These are phyloP conservation scores for Mormyrus proboscirostris DNA, from an alignment of 2,797 vertebrate genomes.

Conservation along the genomic window DNA sequence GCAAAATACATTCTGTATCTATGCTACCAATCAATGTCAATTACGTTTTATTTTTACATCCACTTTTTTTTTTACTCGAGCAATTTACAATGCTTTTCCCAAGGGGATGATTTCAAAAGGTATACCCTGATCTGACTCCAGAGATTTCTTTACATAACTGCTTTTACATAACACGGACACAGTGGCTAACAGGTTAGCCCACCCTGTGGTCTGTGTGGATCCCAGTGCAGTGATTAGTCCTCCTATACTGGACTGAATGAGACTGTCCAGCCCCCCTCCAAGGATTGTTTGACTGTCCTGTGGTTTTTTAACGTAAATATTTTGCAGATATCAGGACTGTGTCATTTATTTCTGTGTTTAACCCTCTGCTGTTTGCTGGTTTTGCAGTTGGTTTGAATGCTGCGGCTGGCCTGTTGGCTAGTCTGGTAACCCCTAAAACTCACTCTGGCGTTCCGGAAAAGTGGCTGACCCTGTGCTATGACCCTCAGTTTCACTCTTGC, in stretches of 20 bases:
- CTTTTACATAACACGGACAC: not conserved
- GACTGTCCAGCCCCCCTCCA: not conserved
- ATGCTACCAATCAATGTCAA: not conserved
- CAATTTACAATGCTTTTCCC: not conserved
- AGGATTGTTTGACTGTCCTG: too few relatives aligned
- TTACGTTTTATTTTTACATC: not conserved
- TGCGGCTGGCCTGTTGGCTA: not conserved
- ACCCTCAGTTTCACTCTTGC: not conserved
- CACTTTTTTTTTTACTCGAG: not conserved
- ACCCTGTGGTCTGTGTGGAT: not conserved
- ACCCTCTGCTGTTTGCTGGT: not conserved
- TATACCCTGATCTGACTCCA: not conserved
- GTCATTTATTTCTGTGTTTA: not conserved
- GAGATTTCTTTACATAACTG: not conserved
- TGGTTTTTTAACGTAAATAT: not conserved
- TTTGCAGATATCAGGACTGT: not conserved
- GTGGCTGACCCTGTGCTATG: not conserved
- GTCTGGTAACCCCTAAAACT: not conserved
- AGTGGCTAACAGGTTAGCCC: not conserved
- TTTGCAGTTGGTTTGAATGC: not conserved
- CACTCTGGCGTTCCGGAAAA: not conserved
- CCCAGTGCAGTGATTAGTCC: not conserved
- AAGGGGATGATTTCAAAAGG: not conserved
- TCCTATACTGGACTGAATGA: not conserved
- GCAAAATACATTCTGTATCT: not conserved